Evolutionary conservation across 2,113 vertebrate genomes (phyloP), one percentile per base, ranked within the genome.

Genomic region (Paraplagusia blochii): DNA sequence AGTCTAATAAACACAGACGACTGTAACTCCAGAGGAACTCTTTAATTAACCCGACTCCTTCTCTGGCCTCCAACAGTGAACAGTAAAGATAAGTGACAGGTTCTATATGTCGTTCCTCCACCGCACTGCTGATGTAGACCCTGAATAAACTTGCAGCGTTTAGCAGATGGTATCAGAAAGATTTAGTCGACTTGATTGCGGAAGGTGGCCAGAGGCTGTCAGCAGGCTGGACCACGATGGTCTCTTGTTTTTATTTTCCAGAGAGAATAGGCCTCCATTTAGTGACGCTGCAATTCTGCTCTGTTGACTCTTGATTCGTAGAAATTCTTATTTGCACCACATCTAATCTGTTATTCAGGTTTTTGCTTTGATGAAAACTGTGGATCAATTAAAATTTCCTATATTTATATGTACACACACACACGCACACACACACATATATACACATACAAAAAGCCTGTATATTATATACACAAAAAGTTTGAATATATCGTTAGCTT

Each of bases 91-190:
- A 80, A 86, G 77, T 18, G n/a, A 59, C 42, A 56, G 55, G 49
- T 53, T 72, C 48, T 46, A 53, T 71, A 86, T 90, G 85, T 74
- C 45, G 36, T 48, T 35, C 72, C 73, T 86, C 88, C 67, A 36
- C 59, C 74, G 72, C 62, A 65, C 63, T 69, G 80, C 75, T 86
- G 83, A 87, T 85, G 83, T 69, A 74, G 77, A 83, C 79, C 69
- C 66, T 76, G 81, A 85, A 88, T 81, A 87, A 86, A 82, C 79
- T 68, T 67, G 74, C 81, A 66, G 72, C 78, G 86, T 85, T 87
- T 79, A 85, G 76, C 66, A 74, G 87, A 90, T 88, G 73, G 63
- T 77, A 89, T 88, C 83, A 80, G 55, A 75, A 75, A 78, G 76
- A 87, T 81, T 72, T 67, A 76, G 80, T 67, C 67, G 78, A 79